Percentiles rank a stretch among this genome's conserved stretches.
These are phyloP conservation scores for Druon quercuslanigerum DNA, from an alignment of 1,140 invertebrate species.

Conservation along the genomic window DNA sequence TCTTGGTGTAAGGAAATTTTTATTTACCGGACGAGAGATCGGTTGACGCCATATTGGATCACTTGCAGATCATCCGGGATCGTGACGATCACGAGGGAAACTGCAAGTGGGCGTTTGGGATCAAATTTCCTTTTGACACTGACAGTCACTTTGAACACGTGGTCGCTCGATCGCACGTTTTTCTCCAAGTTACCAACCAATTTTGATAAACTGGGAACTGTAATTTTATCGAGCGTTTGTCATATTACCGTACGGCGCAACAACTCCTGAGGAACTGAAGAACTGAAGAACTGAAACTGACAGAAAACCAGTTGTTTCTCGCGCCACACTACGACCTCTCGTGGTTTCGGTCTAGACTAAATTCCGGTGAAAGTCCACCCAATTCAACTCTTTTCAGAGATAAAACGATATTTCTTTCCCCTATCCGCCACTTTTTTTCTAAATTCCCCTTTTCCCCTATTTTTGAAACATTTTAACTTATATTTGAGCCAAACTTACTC, in stretches of 20 bases:
- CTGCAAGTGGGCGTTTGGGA: neutral
- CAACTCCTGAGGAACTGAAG: slow-evolving; percentile 56
- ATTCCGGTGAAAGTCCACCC: slow-evolving; percentile 15
- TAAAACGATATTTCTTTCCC: neutral
- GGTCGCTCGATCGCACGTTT: neutral
- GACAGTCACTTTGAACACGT: neutral
- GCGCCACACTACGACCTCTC: slow-evolving; percentile 48
- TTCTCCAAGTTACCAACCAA: slow-evolving; percentile 6
- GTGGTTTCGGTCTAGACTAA: slow-evolving; percentile 50
- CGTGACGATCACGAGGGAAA: slow-evolving; percentile 42
- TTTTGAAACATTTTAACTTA: too few relatives aligned
- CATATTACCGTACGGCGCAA: slow-evolving; percentile 61
- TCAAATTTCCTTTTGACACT: slow-evolving; percentile 9
- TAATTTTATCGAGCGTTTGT: slow-evolving; percentile 46
- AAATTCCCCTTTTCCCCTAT: too few relatives aligned
- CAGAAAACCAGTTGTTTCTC: slow-evolving; percentile 58
- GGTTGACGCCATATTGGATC: slow-evolving; percentile 74
- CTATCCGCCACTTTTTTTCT: too few relatives aligned
- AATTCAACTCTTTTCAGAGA: neutral
- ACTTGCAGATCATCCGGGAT: slow-evolving; percentile 66
- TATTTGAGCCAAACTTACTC: too few relatives aligned
- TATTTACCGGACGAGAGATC: slow-evolving; percentile 75
- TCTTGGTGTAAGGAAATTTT: slow-evolving; percentile 38
- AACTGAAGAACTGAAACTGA: slow-evolving; percentile 40
- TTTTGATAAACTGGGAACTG: slow-evolving; percentile 5